Conservation (phyloP, 2,888 invertebrate species). For the Xylota sylvarum region DNA sequence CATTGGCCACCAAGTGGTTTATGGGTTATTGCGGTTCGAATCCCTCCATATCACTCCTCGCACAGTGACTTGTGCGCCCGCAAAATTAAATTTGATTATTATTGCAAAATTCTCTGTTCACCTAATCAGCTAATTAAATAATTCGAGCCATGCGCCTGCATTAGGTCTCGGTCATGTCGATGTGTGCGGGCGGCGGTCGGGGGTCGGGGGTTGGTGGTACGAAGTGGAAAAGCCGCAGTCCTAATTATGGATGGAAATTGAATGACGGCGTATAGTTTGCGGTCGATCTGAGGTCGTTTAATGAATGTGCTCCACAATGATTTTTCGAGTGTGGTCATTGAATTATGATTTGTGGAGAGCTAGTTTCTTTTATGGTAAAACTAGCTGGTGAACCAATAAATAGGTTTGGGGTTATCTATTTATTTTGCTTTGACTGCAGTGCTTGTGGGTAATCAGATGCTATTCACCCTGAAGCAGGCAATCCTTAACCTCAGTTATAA, state of each 20-base stretch:
- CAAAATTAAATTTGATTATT: slow-evolving; percentile 69
- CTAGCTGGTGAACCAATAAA: too few relatives aligned
- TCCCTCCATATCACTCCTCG: slow-evolving; percentile 5
- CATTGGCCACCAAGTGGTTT: slow-evolving; percentile 61
- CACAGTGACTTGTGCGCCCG: slow-evolving; percentile 42
- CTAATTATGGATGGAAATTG: slow-evolving; percentile 52
- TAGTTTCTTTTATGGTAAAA: background rate
- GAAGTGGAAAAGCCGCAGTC: slow-evolving; percentile 27
- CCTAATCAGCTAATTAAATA: slow-evolving; percentile 74
- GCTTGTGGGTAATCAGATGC: too few relatives aligned
- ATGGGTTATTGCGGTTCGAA: slow-evolving; percentile 43
- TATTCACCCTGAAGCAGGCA: too few relatives aligned
- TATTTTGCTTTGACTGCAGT: too few relatives aligned
- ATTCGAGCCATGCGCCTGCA: slow-evolving; percentile 40
- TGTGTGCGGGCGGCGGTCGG: background rate
- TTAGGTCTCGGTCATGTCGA: background rate
- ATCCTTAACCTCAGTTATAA: too few relatives aligned
- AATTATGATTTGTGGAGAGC: background rate
- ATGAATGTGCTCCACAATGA: slow-evolving; percentile 25
- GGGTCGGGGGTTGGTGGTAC: too few relatives aligned
- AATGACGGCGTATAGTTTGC: slow-evolving; percentile 49
- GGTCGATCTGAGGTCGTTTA: slow-evolving; percentile 39
- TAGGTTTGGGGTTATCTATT: too few relatives aligned
- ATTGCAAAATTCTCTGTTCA: slow-evolving; percentile 55
- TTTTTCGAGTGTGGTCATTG: slow-evolving; percentile 35